These are phyloP conservation scores for Rugalucina vietnamica DNA, from an alignment of 2,888 invertebrate species.

Conservation along the genomic window DNA sequence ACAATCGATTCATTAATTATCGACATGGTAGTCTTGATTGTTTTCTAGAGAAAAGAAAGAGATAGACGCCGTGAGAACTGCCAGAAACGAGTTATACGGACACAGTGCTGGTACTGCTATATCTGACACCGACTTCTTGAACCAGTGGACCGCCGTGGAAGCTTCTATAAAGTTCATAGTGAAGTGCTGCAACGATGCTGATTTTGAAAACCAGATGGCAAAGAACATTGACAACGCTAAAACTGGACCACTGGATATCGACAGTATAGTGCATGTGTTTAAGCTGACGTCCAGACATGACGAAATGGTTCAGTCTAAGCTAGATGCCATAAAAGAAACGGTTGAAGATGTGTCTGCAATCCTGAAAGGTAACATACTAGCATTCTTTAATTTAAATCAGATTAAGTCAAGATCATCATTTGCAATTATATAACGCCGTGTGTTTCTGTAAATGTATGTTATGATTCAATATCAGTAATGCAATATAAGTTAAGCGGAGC, in stretches of 20 bases:
- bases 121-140: background rate
- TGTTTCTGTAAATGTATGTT: too few relatives aligned
- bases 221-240: background rate
- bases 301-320: background rate
- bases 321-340: background rate
- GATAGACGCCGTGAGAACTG: background rate
- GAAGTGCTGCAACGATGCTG: background rate
- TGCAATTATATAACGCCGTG: too few relatives aligned
- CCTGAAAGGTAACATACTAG: background rate
- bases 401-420: too few relatives aligned
- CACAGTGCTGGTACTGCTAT: background rate
- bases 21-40: too few relatives aligned
- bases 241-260: background rate
- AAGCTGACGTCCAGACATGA: background rate
- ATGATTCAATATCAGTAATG: too few relatives aligned
- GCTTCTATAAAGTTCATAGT: background rate
- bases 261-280: background rate
- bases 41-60: constrained; percentile 13
- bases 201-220: background rate
- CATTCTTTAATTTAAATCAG: too few relatives aligned
- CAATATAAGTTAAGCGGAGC: too few relatives aligned
- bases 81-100: constrained; percentile 7
- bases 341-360: background rate
- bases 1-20: too few relatives aligned
- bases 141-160: background rate